Percentiles rank a stretch among this genome's conserved stretches.
Evolutionary conservation across 2,888 invertebrate species (phyloP).

Genomic region (Scaptomyza caliginosa): DNA sequence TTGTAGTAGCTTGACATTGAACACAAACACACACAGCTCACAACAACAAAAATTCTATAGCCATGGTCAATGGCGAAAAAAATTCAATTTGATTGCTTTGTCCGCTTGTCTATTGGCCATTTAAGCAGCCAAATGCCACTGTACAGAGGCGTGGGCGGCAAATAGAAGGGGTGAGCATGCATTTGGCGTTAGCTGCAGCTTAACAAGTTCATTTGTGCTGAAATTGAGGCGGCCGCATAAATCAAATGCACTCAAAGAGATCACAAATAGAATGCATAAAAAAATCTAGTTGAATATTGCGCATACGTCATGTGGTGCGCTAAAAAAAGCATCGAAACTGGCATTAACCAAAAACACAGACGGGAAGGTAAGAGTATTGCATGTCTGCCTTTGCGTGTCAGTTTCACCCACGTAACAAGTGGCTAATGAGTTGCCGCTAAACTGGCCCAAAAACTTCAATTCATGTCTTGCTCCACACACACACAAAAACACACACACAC

Average conservation of each 20-base stretch:
- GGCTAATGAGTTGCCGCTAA: constrained; percentile 21
- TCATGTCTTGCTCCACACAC: neutral
- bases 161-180: neutral
- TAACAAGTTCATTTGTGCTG: constrained; percentile 66
- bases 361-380: neutral
- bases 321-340: no score
- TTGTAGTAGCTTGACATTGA: constrained; percentile 37
- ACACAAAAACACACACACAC: neutral
- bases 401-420: neutral
- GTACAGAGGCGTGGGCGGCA: no score
- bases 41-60: constrained; percentile 27
- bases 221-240: constrained; percentile 40
- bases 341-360: neutral
- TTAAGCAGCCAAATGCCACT: constrained; percentile 49
- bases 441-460: neutral
- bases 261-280: constrained; percentile 5
- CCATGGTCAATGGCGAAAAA: constrained; percentile 30
- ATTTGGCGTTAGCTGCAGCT: constrained; percentile 49
- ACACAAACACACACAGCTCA: constrained; percentile 46
- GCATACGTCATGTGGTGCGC: constrained; percentile 37
- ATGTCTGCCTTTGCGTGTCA: neutral
- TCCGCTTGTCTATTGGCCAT: constrained; percentile 65
- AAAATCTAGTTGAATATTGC: constrained; percentile 38
- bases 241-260: constrained; percentile 57
- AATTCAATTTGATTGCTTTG: constrained; percentile 72